Base-by-base conservation (phyloP, 2,888 invertebrate species). In the Drosophila merina region DNA sequence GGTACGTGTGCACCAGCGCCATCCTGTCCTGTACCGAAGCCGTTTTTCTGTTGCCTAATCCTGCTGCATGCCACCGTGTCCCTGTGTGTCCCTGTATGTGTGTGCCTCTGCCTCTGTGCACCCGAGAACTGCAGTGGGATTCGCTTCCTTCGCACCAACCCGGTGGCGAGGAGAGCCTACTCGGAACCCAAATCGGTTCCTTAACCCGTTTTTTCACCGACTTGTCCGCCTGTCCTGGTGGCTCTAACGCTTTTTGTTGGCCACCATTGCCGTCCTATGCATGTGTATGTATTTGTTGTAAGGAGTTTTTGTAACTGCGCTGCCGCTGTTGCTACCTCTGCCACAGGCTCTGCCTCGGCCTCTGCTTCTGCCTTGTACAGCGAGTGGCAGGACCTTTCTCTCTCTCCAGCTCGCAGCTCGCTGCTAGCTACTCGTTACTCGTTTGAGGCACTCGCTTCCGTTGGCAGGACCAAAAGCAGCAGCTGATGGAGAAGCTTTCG, bases 1-100 rank as follows among this genome's bases (percentile, higher is more conserved):
- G 89, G 88, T 93, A 93, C 57, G 92, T 91, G 81, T 92, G 92
- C 72, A 91, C 92, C 79, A 92, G 91, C 10, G 86, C 69, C 88
- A 88, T 88, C 73, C 51, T 45, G 20, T 38, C 26, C 33, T 54
- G 60, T 44, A 30, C 25, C 36, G 4, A 31, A 14, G 12, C 33
- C 20, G 36, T 20, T 14, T 42, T 52, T 5, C 54, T 52, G 55
- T 69, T 56, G 70, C 72, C 51, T 58, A 70, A 69, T 42, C 48
- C 31, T 31, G 70, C 28, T 54, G 28, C 42, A 57, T 57, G 56
- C 50, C 57, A 36, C 47, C 47, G 47, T 9, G 42, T 48, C 12
- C 31, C 20, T 20, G 26, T 38, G 36, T 60, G 25, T 14, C 14
- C 20, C 12, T 33, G 54, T 40, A 31, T 26, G 31, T 49, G 64